A percentile compares a stretch with the other conserved stretches of the same genome.
Conservation (phyloP, 2,888 invertebrate species). For the Stictocephala bisonia region DNA sequence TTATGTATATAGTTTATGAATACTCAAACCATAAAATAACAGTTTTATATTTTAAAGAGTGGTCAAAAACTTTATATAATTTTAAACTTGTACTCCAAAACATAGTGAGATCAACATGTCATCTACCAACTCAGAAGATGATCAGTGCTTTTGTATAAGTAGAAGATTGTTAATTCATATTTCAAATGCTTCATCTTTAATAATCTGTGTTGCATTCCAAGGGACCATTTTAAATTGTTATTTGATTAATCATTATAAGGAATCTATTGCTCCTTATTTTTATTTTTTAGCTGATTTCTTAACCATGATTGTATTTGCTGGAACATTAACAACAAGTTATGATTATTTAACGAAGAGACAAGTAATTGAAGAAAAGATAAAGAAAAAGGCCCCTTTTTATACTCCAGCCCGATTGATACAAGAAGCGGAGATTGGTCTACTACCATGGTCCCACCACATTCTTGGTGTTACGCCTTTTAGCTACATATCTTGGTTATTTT, state of each 20-base stretch:
- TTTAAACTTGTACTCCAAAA: too few species aligned
- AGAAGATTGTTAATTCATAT: conserved; percentile 17
- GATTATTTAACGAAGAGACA: conserved; percentile 3
- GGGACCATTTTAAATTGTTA: conserved; percentile 6
- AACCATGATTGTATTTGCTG: neutral
- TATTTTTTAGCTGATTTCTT: neutral
- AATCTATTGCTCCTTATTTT: neutral
- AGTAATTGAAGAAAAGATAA: neutral
- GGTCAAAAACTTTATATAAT: too few species aligned
- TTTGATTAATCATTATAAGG: conserved; percentile 7
- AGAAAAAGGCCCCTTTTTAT: neutral
- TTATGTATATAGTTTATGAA: too few species aligned
- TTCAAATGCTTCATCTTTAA: neutral
- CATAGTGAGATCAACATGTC: too few species aligned
- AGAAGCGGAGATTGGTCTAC: too few species aligned
- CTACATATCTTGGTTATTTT: conserved; percentile 18
- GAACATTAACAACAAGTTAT: conserved; percentile 13
- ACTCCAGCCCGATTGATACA: neutral
- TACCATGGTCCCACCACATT: neutral
- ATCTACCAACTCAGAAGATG: neutral
- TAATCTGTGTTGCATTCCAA: neutral
- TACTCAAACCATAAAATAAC: too few species aligned
- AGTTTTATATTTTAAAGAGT: too few species aligned
- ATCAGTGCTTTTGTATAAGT: neutral
- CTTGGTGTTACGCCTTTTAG: conserved; percentile 11